phyloP scores from a whole-genome alignment of 2,113 vertebrate genomes.

The Podarcis raffonei region DNA sequence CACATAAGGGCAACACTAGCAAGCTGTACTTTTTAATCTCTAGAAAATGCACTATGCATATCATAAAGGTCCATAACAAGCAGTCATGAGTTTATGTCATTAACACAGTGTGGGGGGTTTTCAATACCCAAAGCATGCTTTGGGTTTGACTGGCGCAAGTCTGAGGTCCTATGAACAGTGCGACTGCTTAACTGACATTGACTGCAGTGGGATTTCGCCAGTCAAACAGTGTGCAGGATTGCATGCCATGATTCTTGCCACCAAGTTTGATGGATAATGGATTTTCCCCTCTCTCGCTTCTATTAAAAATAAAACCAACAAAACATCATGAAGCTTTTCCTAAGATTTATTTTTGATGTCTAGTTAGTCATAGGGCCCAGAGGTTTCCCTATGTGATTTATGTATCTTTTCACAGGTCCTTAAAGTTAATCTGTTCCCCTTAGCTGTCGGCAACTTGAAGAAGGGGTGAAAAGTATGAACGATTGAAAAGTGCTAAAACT shows the following conservation, averaged over 20 bases:
- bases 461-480: slow-evolving; percentile 61
- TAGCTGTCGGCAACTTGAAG: slow-evolving; percentile 62
- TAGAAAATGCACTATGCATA: too few species aligned
- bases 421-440: slow-evolving; percentile 66
- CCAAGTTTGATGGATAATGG: slow-evolving; percentile 42
- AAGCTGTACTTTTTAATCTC: neutral
- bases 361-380: slow-evolving; percentile 54
- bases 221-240: neutral
- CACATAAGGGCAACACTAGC: neutral
- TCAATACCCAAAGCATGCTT: neutral
- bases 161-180: neutral
- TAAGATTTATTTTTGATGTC: slow-evolving; percentile 66
- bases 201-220: neutral
- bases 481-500: slow-evolving; percentile 54
- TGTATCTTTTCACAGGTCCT: slow-evolving; percentile 60
- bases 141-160: neutral
- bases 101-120: neutral
- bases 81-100: slow-evolving; percentile 1
- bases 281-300: slow-evolving; percentile 42
- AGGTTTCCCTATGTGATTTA: slow-evolving; percentile 68
- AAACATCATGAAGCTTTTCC: slow-evolving; percentile 56
- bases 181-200: neutral
- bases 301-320: slow-evolving; percentile 52
- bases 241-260: slow-evolving; percentile 4
- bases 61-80: neutral